Evolutionary conservation across 2,797 vertebrate species (phyloP).

Genomic region (Cossypha dichroa): DNA sequence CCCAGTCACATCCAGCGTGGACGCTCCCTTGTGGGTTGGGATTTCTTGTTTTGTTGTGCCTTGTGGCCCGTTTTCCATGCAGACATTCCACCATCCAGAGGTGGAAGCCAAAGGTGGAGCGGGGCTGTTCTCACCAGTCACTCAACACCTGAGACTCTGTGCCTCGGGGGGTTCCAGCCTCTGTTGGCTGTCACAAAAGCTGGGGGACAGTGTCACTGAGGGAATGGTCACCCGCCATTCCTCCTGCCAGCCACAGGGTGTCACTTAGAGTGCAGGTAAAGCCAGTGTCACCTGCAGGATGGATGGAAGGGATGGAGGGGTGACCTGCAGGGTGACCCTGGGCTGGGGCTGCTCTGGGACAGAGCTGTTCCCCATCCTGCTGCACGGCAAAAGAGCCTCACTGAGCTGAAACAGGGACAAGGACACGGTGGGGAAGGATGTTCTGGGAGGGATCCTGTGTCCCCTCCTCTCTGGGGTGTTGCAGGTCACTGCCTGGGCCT

Average conservation of each 20-base stretch:
- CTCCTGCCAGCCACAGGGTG: slow-evolving; percentile 52
- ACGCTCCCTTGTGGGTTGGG: neutral
- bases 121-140: fast-evolving
- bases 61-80: neutral
- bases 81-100: neutral
- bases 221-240: neutral
- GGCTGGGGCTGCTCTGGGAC: neutral
- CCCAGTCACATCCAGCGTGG: neutral
- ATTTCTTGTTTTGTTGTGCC: neutral
- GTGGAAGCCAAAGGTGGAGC: neutral
- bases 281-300: neutral
- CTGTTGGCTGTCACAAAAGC: neutral
- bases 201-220: neutral
- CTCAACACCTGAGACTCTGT: neutral
- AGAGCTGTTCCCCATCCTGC: neutral
- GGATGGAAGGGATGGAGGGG: neutral
- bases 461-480: neutral
- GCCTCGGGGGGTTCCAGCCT: fast-evolving
- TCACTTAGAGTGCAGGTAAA: slow-evolving; percentile 60
- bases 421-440: neutral
- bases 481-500: neutral
- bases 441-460: neutral
- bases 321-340: neutral
- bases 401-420: neutral
- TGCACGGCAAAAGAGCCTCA: fast-evolving